These are phyloP conservation scores for Tiliacea citrago DNA, from an alignment of 2,888 invertebrate genomes.

Conservation along the genomic window DNA sequence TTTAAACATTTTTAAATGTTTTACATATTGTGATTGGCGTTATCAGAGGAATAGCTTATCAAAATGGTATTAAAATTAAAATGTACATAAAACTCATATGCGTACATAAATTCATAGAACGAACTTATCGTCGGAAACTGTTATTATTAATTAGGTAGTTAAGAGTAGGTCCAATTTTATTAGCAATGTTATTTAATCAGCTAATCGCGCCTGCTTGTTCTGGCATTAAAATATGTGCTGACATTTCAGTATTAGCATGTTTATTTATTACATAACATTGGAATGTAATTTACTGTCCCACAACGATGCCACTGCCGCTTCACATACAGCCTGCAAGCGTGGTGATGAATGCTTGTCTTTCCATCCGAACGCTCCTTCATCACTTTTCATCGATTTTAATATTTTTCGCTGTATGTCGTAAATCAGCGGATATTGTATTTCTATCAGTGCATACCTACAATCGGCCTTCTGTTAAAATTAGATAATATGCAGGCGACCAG, in stretches of 20 bases:
- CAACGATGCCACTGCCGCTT: background rate
- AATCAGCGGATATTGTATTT: background rate
- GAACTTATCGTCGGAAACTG: constrained; percentile 4
- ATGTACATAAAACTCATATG: constrained; percentile 14
- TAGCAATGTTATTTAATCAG: background rate
- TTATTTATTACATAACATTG: constrained; percentile 15
- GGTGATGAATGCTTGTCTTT: no score
- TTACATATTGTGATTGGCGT: constrained; percentile 5
- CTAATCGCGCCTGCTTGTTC: background rate
- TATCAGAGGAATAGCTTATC: constrained; percentile 45
- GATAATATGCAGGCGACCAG: background rate
- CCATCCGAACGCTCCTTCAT: background rate
- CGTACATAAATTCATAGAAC: background rate
- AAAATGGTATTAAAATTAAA: constrained; percentile 30
- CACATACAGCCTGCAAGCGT: background rate
- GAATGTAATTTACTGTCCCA: background rate
- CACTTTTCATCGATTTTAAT: background rate
- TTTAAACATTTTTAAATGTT: background rate
- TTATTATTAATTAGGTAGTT: constrained; percentile 6
- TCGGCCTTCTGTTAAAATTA: background rate
- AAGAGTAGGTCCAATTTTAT: background rate
- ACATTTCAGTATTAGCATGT: background rate
- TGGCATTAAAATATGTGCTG: background rate
- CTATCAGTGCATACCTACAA: background rate
- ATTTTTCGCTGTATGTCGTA: no score